A percentile compares a stretch with the other conserved stretches of the same genome.
phyloP scores from a whole-genome alignment of 2,113 vertebrate species.

The Neodontobutis hainanensis region DNA sequence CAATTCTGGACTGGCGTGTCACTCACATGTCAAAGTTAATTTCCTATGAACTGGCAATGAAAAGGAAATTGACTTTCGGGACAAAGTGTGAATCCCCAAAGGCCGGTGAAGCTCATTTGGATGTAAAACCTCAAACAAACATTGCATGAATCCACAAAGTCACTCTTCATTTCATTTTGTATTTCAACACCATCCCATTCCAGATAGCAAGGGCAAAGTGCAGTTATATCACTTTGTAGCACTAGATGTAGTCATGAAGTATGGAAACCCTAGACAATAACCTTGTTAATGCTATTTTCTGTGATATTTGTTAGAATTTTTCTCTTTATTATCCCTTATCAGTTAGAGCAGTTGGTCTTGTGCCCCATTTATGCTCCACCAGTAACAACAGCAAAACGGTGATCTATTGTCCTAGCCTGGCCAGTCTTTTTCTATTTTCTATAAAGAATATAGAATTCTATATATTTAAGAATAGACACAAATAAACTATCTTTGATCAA shows the following conservation, averaged over 20 bases:
- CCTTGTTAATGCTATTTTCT: neutral
- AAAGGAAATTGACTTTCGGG: slow-evolving; percentile 62
- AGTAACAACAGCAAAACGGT: no score
- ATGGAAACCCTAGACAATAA: no score
- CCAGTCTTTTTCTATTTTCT: no score
- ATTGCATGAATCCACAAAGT: slow-evolving; percentile 46
- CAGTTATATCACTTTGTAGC: no score
- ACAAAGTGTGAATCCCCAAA: slow-evolving; percentile 54
- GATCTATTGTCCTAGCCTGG: no score
- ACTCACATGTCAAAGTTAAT: slow-evolving; percentile 59
- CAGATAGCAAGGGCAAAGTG: neutral
- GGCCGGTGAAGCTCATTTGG: slow-evolving; percentile 53
- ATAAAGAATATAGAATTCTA: no score
- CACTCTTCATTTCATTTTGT: slow-evolving; percentile 50
- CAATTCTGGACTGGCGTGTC: slow-evolving; percentile 47
- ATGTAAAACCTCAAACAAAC: slow-evolving; percentile 67
- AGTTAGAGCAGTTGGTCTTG: slow-evolving; percentile 5
- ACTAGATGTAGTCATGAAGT: no score
- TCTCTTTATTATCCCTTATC: neutral
- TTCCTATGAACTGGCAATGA: slow-evolving; percentile 38
- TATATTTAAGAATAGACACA: no score
- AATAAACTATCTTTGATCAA: no score
- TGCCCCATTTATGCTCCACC: no score
- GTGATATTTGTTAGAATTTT: neutral
- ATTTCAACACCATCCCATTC: slow-evolving; percentile 12